These are phyloP conservation scores for Meles meles DNA, from an alignment of 2,113 vertebrate species.

Conservation along the genomic window DNA sequence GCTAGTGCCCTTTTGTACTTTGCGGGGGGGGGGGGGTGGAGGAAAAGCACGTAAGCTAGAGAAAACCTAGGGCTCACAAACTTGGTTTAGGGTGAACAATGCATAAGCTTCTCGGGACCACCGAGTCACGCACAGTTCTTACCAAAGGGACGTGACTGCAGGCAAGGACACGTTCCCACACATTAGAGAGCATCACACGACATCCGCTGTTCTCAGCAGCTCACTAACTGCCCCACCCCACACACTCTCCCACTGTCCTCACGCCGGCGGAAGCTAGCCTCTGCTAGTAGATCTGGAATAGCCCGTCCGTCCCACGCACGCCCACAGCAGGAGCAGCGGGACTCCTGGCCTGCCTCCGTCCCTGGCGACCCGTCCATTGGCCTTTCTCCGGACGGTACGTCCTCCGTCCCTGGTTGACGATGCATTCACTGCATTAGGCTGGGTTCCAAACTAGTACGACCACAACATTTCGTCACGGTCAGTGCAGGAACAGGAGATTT, in stretches of 20 bases:
- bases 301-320: background rate
- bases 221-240: background rate
- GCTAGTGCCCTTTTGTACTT: background rate
- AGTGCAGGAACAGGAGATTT: background rate
- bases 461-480: background rate
- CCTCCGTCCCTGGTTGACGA: background rate
- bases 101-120: background rate
- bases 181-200: background rate
- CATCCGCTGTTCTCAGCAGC: background rate
- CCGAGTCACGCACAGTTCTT: background rate
- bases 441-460: background rate
- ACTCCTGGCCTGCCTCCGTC: background rate
- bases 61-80: background rate
- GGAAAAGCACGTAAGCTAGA: background rate
- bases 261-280: background rate
- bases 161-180: background rate
- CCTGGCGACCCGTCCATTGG: rapidly evolving
- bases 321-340: background rate
- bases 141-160: background rate
- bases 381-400: background rate
- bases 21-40: background rate
- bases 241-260: background rate
- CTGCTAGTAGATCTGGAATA: background rate
- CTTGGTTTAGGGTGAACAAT: background rate
- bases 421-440: background rate